These are phyloP conservation scores for Tachypleus tridentatus DNA, from an alignment of 1,140 invertebrate species.

Conservation along the genomic window DNA sequence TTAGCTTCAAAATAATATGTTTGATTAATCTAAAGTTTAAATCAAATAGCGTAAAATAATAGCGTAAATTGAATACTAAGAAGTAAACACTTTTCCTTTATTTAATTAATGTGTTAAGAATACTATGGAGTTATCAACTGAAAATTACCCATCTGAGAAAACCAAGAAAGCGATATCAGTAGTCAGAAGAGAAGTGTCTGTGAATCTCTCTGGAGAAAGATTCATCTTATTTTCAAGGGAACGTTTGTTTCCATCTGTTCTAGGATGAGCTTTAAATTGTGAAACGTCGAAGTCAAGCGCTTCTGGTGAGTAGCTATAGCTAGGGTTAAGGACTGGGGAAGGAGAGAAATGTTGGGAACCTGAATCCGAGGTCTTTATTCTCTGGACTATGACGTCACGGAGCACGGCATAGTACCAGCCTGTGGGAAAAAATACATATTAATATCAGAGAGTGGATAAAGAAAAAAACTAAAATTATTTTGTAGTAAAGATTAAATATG, in stretches of 20 bases:
- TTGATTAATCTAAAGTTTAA: neutral
- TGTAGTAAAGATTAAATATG: no score
- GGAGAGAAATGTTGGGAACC: neutral
- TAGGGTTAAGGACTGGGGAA: neutral
- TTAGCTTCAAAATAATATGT: slow-evolving; percentile 1
- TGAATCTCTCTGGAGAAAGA: no score
- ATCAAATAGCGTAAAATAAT: no score
- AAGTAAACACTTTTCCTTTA: no score
- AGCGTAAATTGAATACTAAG: no score
- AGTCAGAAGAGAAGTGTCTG: no score
- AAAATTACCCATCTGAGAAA: slow-evolving; percentile 15
- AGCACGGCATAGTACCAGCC: slow-evolving; percentile 49
- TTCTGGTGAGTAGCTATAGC: neutral
- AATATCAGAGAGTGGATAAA: no score
- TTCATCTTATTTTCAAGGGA: no score
- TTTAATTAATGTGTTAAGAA: no score
- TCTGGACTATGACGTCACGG: slow-evolving; percentile 43
- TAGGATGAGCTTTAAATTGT: neutral
- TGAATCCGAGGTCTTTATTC: slow-evolving; percentile 20
- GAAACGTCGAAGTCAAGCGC: slow-evolving; percentile 7
- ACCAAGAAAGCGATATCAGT: slow-evolving; percentile 14
- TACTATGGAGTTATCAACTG: neutral
- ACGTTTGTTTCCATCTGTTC: neutral
- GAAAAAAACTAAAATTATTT: no score
- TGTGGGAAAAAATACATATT: slow-evolving; percentile 21